phyloP scores from a whole-genome alignment of 2,888 invertebrate genomes.

The Isoperla grammatica region DNA sequence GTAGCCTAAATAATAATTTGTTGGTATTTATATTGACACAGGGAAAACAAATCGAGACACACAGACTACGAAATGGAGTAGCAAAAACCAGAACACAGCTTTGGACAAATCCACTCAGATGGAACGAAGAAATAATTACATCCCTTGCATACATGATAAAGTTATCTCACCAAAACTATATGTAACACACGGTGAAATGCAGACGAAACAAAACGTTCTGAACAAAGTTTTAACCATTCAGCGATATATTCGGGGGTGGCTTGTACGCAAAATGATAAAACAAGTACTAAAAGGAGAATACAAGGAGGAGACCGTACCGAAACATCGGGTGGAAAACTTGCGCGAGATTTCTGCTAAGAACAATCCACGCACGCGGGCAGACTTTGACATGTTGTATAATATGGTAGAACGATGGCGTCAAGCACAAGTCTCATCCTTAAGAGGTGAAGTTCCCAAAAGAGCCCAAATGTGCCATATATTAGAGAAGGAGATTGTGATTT shows the following conservation, averaged over 20 bases:
- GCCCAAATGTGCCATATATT: constrained; percentile 64
- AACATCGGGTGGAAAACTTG: no score
- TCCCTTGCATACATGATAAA: constrained; percentile 5
- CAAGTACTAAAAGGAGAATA: neutral
- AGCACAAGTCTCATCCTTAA: constrained; percentile 54
- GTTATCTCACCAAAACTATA: neutral
- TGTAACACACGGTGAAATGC: neutral
- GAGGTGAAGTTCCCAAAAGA: constrained; percentile 62
- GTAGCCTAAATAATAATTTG: no score
- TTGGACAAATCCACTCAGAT: constrained; percentile 7
- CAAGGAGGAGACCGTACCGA: neutral
- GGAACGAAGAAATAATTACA: neutral
- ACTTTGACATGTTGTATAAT: constrained; percentile 68
- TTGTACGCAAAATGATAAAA: constrained; percentile 5
- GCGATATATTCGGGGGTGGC: constrained; percentile 12
- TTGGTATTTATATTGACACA: constrained; percentile 4
- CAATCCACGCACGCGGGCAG: constrained; percentile 55
- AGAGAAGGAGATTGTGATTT: constrained; percentile 66
- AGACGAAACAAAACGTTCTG: neutral
- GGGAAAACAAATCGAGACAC: constrained; percentile 50
- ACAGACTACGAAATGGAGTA: constrained; percentile 52
- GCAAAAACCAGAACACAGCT: neutral
- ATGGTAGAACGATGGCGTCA: constrained; percentile 64
- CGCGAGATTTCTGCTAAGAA: no score
- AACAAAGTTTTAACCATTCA: constrained; percentile 15